Evolutionary conservation across 2,797 vertebrate genomes (phyloP).

Genomic region (Melanotaenia parkinsoni): DNA sequence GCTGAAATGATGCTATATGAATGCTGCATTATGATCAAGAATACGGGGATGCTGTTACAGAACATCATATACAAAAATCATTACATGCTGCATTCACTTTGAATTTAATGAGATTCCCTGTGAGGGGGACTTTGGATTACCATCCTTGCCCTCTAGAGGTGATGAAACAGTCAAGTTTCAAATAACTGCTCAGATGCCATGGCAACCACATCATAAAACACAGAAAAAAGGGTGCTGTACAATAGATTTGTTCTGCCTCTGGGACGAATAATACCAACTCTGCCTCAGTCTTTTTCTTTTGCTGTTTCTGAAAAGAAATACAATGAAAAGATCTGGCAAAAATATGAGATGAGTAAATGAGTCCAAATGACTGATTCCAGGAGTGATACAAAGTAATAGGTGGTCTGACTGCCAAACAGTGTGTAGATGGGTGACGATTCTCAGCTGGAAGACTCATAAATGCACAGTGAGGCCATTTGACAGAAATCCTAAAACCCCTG

Average conservation of each 20-base stretch:
- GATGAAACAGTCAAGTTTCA: neutral
- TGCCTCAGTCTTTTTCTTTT: constrained; percentile 5
- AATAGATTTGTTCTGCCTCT: constrained; percentile 23
- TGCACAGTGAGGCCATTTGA: neutral
- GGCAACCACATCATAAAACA: constrained; percentile 45
- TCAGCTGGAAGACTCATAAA: constrained; percentile 6
- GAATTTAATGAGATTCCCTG: no score
- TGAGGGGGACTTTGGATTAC: no score
- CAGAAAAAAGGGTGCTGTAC: constrained; percentile 21
- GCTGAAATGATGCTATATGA: no score
- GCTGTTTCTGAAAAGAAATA: neutral
- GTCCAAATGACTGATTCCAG: neutral
- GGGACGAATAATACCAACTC: constrained; percentile 19
- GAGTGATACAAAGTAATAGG: neutral
- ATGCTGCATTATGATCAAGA: no score
- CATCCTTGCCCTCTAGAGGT: neutral
- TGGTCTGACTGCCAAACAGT: neutral
- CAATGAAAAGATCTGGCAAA: neutral
- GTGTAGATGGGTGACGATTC: neutral
- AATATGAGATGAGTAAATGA: neutral
- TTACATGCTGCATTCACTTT: no score
- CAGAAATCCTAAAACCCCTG: neutral
- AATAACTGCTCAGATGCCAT: constrained; percentile 33
- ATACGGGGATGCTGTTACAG: no score
- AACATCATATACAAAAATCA: no score